Percentiles rank a stretch among this genome's conserved stretches.
Conservation (phyloP, 1,140 invertebrate genomes). For the Caenorhabditis brenneri region DNA sequence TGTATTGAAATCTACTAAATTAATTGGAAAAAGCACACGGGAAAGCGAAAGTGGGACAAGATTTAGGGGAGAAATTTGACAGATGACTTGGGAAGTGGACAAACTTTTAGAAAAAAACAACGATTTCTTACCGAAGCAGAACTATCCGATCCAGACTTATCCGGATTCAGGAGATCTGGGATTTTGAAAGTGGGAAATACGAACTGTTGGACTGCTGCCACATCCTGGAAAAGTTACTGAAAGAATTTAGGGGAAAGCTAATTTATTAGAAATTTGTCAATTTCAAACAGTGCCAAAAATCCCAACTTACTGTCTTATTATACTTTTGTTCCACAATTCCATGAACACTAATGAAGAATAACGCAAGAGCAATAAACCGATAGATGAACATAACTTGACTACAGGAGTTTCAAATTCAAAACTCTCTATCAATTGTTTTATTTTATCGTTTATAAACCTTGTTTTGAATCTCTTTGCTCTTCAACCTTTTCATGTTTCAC, state of each 20-base stretch:
- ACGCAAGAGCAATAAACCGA: not conserved
- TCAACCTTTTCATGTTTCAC: not conserved
- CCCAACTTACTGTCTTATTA: not conserved
- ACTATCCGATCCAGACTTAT: not conserved
- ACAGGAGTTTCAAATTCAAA: not conserved
- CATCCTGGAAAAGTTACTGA: not conserved
- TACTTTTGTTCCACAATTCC: not conserved
- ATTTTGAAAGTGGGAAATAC: not conserved
- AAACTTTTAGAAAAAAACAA: too few relatives aligned
- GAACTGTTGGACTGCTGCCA: not conserved
- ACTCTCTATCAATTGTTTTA: not conserved
- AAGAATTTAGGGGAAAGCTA: too few relatives aligned
- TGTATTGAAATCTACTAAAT: not conserved
- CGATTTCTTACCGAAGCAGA: not conserved
- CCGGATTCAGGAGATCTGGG: not conserved
- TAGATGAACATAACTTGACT: not conserved
- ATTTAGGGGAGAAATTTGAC: not conserved
- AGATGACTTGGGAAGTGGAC: too few relatives aligned
- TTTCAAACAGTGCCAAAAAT: too few relatives aligned
- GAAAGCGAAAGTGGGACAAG: not conserved
- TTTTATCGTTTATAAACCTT: not conserved
- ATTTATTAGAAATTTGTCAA: too few relatives aligned
- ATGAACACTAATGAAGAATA: not conserved
- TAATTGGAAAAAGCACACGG: slow-evolving; percentile 8
- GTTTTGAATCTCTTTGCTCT: slow-evolving; percentile 23